These are phyloP conservation scores for Peromyscus eremicus DNA, from an alignment of 2,797 vertebrate species.

Conservation along the genomic window DNA sequence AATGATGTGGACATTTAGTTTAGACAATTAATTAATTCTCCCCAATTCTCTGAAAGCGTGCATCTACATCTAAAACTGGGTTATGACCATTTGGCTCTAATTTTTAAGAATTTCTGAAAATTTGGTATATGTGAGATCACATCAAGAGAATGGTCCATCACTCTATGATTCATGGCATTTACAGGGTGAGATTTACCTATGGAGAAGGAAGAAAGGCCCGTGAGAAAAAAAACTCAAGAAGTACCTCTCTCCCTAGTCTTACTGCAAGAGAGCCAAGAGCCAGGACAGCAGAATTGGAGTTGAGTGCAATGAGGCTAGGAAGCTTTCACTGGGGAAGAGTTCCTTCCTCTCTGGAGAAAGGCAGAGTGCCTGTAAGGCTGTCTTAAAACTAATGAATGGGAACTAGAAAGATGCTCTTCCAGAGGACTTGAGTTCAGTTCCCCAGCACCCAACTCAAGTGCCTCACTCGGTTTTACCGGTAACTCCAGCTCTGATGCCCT, in stretches of 20 bases:
- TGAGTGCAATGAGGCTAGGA: background rate
- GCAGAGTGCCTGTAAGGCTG: background rate
- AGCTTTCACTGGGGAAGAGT: background rate
- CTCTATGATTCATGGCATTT: background rate
- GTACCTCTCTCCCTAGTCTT: background rate
- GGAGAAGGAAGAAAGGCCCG: background rate
- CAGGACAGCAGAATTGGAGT: constrained; percentile 9
- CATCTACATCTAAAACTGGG: constrained; percentile 10
- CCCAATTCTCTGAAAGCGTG: constrained; percentile 5
- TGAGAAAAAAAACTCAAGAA: background rate
- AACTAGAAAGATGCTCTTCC: background rate
- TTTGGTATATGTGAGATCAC: background rate
- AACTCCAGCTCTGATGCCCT: background rate
- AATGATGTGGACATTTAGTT: constrained; percentile 52
- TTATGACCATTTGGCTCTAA: background rate
- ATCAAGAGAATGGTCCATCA: background rate
- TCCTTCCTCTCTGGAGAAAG: background rate
- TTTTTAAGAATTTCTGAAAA: constrained; percentile 59
- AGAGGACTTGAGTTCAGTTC: background rate
- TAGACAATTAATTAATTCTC: constrained; percentile 47
- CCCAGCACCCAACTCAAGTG: background rate
- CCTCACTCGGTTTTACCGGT: background rate
- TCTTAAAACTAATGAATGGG: background rate
- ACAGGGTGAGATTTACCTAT: background rate
- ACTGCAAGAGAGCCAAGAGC: background rate